A percentile compares a stretch with the other conserved stretches of the same genome.
phyloP scores from a whole-genome alignment of 1,140 invertebrate genomes.

The Archivesica marissinica region DNA sequence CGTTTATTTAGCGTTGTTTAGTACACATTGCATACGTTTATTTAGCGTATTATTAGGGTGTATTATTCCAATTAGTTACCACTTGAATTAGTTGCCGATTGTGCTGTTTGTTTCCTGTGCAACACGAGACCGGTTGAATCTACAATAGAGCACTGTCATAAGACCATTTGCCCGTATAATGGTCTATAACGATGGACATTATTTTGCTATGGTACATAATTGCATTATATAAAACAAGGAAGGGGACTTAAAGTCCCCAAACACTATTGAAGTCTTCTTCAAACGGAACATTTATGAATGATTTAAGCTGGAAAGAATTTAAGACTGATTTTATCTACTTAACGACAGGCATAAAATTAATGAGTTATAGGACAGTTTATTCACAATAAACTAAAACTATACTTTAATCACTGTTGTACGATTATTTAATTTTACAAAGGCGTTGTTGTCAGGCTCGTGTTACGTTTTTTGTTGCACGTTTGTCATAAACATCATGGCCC shows the following conservation, averaged over 20 bases:
- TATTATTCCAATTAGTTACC: too few species aligned
- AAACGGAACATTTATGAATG: constrained; percentile 5
- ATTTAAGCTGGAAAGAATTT: constrained; percentile 12
- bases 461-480: neutral
- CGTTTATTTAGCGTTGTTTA: too few species aligned
- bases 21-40: too few species aligned
- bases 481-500: neutral
- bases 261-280: neutral
- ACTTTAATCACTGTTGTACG: constrained; percentile 13
- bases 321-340: constrained; percentile 17
- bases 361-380: constrained; percentile 33
- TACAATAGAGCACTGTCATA: constrained; percentile 7
- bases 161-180: neutral
- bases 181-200: constrained; percentile 1
- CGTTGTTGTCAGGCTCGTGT: neutral
- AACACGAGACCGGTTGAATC: neutral
- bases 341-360: constrained; percentile 30
- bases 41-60: too few species aligned
- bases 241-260: neutral
- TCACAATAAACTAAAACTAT: neutral
- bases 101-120: constrained; percentile 2
- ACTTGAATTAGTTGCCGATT: too few species aligned
- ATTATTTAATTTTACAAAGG: constrained; percentile 31
- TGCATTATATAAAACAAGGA: neutral
- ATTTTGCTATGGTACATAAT: constrained; percentile 8